Evolutionary conservation across 53 echinoderm and acorn worm genomes (phyloP), one percentile per base, ranked within the genome.

Genomic region (Luidia sarsii): DNA sequence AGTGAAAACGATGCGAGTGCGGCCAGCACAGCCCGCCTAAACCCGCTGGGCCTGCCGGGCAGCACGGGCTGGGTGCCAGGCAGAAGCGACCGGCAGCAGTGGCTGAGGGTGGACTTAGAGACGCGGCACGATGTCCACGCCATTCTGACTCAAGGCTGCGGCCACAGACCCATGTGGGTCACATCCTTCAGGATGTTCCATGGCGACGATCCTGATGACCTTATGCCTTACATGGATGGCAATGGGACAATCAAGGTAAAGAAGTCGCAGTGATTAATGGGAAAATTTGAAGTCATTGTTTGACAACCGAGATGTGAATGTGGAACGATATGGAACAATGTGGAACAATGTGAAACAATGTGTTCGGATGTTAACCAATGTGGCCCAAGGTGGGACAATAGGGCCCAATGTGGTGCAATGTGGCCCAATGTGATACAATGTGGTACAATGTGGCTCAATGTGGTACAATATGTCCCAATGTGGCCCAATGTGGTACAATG

Each of bases 51-150:
- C 43, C 77, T 46, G 46, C 50, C 77, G 13, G 32, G 7, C 11
- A 82, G 88, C 16, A 74, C 83, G 14, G 94, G 94, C 33, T 94
- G 94, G 94, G 85, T 90, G 28, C 90, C 94, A 1, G 22, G 33
- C 0, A 51, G 21, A 15, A 82, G 71, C 22, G 53, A 80, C 8
- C 79, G 10, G 2, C 43, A 64, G 7, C 74, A 87, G 57, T 94
- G 90, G 90, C 70, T 94, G 25, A 82, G 85, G 72, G 82, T 85
- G 36, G 90, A 85, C 9, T 64, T 85, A 37, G 54, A 69, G 38
- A 27, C 31, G 7, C 31, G 25, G 11, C 66, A 91, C 36, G 60
- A 79, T 19, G 30, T 83, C 48, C 80, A 84, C 14, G 83, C 87
- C 22, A 63, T 94, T 27, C 66, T 75, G 56, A 90, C 90, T 1